Evolutionary conservation across 2,888 invertebrate species (phyloP), one percentile per base, ranked within the genome.

Genomic region (Drosophila colorata): DNA sequence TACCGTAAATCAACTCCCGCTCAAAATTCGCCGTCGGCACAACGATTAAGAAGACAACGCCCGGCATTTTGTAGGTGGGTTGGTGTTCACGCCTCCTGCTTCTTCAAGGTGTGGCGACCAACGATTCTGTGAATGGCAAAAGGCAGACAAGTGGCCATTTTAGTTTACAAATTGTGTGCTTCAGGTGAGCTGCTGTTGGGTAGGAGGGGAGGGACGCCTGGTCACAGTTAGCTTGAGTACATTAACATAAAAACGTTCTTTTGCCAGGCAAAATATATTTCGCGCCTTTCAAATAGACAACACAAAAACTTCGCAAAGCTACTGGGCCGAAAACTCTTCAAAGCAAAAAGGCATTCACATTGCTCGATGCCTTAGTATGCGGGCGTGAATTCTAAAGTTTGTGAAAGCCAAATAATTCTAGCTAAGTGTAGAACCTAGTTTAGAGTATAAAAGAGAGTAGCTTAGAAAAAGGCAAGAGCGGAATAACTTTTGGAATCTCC

Each of bases 11-110:
- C 74, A 92, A 81, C 80, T 92, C 93, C 83, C 95, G 94, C 90
- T 95, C 95, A 82, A 94, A 94, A 88, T 94, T 95, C 58, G 95
- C 93, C 65, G 95, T 95, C 8, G 95, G 95, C 79, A 95, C 94
- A 85, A 94, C 95, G 66, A 95, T 94, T 60, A 95, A 90, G 87
- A 95, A 95, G 68, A 95, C 93, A 6, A 95, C 95, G 74, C 95
- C 95, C 56, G 94, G 93, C 94, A 94, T 94, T 70, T 87, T 88
- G 48, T 43, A 25, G 37, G 35, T 35, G 40, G 23, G n/a, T n/a
- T n/a, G n/a, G n/a, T n/a, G n/a, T n/a, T n/a, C 47, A 16, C 28
- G 28, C 16, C 16, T 4, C n/a, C 14, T 18, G 41, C 55, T 33
- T 33, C 33, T 20, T 40, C 20, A 18, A 46, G 51, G 16, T 25